phyloP scores from a whole-genome alignment of 2,113 vertebrate genomes.

The Lepidothrix coronata region DNA sequence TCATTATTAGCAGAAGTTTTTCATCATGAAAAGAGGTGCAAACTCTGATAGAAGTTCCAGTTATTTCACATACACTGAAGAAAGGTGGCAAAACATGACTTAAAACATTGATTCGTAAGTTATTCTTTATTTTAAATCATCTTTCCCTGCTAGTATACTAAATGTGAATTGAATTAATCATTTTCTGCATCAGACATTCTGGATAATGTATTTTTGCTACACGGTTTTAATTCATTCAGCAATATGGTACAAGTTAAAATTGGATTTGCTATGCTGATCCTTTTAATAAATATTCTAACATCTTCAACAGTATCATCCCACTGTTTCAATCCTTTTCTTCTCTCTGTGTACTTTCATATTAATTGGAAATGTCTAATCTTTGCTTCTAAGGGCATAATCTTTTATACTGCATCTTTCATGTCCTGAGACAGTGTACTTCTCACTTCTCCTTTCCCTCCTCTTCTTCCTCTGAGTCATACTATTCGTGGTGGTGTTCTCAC shows the following conservation, averaged over 20 bases:
- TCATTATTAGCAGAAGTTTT: neutral
- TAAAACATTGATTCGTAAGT: neutral
- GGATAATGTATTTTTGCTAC: neutral
- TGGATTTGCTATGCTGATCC: conserved; percentile 27
- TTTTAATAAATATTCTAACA: conserved; percentile 33
- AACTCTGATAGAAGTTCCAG: neutral
- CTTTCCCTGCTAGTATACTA: neutral
- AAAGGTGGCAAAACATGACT: neutral
- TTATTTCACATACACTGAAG: neutral
- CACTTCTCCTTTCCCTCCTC: neutral
- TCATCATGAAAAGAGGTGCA: neutral
- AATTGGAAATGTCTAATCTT: conserved; percentile 16
- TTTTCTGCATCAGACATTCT: neutral
- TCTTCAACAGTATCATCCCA: neutral
- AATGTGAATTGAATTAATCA: neutral
- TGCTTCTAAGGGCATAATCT: neutral
- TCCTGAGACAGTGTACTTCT: neutral
- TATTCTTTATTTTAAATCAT: neutral
- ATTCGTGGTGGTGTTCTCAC: neutral
- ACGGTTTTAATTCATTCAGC: conserved; percentile 28
- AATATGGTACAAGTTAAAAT: neutral
- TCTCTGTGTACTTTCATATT: neutral
- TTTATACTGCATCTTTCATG: neutral
- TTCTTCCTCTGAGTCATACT: neutral
- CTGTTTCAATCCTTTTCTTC: neutral